A percentile compares a stretch with the other conserved stretches of the same genome.
Evolutionary conservation across 2,797 vertebrate genomes (phyloP).

Genomic region (Galagoides demidoff): DNA sequence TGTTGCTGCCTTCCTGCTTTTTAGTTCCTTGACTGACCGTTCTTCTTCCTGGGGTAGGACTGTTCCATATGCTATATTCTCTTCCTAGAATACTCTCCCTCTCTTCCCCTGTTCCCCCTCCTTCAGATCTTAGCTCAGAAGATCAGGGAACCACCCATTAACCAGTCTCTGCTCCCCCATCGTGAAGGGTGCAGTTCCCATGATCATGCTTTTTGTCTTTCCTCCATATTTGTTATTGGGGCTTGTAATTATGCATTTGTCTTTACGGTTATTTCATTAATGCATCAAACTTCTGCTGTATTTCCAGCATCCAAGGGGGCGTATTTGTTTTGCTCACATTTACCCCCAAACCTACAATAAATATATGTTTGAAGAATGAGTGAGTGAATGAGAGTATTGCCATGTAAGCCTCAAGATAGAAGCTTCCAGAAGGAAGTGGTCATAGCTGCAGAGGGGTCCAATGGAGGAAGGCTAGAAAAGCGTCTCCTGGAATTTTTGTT

Average conservation of each 20-base stretch:
- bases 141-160: background rate
- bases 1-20: background rate
- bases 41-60: background rate
- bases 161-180: background rate
- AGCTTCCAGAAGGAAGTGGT: background rate
- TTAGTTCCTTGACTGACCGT: background rate
- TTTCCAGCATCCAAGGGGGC: background rate
- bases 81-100: background rate
- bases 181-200: background rate
- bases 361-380: background rate
- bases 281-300: background rate
- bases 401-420: background rate
- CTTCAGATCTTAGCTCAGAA: background rate
- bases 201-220: background rate
- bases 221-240: background rate
- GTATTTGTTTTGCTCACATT: conserved; percentile 15
- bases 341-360: background rate
- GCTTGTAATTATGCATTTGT: background rate
- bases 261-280: background rate
- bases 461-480: background rate
- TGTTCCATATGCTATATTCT: background rate
- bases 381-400: background rate
- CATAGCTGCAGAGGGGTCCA: background rate
- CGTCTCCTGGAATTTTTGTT: background rate
- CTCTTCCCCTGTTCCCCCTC: background rate